Conservation (phyloP, 2,797 vertebrate species). For the Thunnus albacares region DNA sequence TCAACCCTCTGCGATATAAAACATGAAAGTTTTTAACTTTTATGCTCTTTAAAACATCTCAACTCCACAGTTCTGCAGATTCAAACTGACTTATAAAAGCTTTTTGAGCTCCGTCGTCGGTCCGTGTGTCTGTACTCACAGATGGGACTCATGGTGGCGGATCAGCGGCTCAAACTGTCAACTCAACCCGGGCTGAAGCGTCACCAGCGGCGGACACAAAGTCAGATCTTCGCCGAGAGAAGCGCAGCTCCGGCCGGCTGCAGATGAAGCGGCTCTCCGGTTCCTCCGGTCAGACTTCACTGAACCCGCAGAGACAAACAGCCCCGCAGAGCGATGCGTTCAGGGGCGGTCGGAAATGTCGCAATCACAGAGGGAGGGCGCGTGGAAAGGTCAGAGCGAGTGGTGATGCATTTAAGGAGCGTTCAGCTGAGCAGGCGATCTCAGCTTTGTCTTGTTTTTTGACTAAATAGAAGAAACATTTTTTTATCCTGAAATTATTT, state of each 20-base stretch:
- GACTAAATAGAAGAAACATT: no score
- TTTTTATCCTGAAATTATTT: no score
- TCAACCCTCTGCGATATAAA: no score
- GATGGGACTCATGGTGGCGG: slow-evolving; percentile 43
- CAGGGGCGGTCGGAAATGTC: slow-evolving; percentile 39
- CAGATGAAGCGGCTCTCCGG: neutral
- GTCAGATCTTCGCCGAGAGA: neutral
- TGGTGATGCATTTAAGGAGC: no score
- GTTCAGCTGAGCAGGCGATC: neutral
- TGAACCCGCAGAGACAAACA: neutral
- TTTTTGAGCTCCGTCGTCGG: neutral
- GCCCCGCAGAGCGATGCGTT: slow-evolving; percentile 21
- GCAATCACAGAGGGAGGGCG: neutral
- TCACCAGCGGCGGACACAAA: neutral
- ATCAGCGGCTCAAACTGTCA: slow-evolving; percentile 26
- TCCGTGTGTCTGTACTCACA: slow-evolving; percentile 44
- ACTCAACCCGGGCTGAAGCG: slow-evolving; percentile 5
- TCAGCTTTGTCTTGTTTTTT: neutral
- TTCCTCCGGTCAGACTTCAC: no score
- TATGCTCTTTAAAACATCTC: no score
- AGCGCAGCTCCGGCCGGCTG: neutral
- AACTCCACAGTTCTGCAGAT: no score
- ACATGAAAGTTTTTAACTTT: no score
- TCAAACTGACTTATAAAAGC: no score
- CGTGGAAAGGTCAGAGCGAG: neutral